phyloP scores from a whole-genome alignment of 2,797 vertebrate species.

The Paratrypauchen microcephalus region DNA sequence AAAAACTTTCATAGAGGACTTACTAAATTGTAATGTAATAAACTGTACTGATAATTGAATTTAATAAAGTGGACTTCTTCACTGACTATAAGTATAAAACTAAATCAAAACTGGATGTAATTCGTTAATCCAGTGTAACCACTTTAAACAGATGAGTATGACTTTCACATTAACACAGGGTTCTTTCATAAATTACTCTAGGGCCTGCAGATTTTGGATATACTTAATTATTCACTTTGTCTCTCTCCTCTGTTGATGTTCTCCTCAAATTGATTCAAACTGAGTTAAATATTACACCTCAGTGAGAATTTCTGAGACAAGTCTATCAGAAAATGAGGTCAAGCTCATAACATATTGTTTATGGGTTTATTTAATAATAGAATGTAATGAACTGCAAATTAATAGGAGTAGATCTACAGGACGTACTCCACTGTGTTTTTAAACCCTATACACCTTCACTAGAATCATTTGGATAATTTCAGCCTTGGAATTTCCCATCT shows the following conservation, averaged over 20 bases:
- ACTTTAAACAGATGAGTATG: neutral
- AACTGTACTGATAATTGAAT: neutral
- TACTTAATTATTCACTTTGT: slow-evolving; percentile 75
- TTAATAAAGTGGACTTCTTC: neutral
- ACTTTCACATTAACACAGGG: slow-evolving; percentile 19
- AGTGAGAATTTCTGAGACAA: slow-evolving; percentile 16
- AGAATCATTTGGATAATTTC: too few relatives aligned
- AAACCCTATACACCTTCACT: too few relatives aligned
- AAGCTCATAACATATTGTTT: neutral
- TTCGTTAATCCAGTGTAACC: neutral
- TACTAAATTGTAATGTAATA: neutral
- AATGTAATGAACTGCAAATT: too few relatives aligned
- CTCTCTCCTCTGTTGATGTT: slow-evolving; percentile 46
- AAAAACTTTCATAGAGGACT: neutral
- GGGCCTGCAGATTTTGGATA: slow-evolving; percentile 51
- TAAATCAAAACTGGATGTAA: neutral
- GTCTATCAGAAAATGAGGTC: slow-evolving; percentile 9
- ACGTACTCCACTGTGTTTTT: too few relatives aligned
- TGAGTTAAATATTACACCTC: slow-evolving; percentile 15
- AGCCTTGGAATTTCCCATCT: too few relatives aligned
- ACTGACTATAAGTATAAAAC: neutral
- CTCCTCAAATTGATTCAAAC: slow-evolving; percentile 18
- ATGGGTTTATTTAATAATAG: neutral
- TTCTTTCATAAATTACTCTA: slow-evolving; percentile 44
- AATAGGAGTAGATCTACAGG: too few relatives aligned